These are phyloP conservation scores for Setophaga petechia DNA, from an alignment of 2,113 vertebrate species.

Conservation along the genomic window DNA sequence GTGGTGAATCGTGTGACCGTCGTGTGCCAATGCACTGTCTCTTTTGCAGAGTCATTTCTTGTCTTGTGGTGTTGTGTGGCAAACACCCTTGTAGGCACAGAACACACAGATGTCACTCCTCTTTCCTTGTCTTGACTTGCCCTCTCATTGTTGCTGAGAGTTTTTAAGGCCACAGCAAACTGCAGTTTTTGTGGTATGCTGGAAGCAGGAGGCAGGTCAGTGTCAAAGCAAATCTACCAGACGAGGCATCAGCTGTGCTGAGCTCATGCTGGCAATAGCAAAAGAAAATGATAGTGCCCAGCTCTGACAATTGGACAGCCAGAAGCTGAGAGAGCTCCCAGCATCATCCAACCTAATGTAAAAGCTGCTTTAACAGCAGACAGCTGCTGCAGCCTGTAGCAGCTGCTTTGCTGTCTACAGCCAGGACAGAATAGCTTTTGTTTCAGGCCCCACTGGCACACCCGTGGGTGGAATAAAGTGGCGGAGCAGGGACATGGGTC, in stretches of 20 bases:
- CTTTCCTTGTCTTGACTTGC: neutral
- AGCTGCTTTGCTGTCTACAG: neutral
- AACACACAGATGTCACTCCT: neutral
- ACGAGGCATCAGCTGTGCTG: neutral
- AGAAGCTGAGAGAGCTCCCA: neutral
- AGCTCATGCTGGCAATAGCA: neutral
- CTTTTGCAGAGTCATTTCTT: neutral
- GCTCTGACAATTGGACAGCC: neutral
- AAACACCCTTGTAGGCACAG: neutral
- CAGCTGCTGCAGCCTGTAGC: constrained; percentile 2
- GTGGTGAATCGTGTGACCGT: neutral
- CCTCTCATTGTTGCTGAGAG: neutral
- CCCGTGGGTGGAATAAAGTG: neutral
- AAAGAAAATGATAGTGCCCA: neutral
- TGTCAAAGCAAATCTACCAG: neutral
- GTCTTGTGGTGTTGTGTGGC: neutral
- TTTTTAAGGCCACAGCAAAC: neutral
- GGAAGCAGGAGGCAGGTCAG: neutral
- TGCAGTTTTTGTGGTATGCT: neutral
- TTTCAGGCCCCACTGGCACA: neutral
- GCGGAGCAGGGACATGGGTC: neutral
- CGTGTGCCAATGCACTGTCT: neutral
- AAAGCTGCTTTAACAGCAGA: neutral
- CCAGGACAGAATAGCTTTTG: neutral
- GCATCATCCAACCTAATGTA: neutral